Percentiles rank a stretch among this genome's conserved stretches.
phyloP scores from a whole-genome alignment of 2,113 vertebrate genomes.

The Sterna hirundo region DNA sequence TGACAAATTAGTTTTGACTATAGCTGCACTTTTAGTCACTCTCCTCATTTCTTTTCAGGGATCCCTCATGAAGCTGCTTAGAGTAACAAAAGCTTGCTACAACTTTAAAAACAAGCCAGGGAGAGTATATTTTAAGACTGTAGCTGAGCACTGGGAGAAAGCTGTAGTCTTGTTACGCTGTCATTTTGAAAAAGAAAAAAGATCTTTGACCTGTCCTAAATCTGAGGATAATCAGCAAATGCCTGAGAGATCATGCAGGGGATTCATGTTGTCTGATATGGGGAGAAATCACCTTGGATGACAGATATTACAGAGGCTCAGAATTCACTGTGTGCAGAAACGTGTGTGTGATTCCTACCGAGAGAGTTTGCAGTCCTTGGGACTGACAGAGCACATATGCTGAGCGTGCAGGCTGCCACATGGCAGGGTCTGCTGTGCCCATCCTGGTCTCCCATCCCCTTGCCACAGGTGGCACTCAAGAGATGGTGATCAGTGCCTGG shows the following conservation, averaged over 20 bases:
- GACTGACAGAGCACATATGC: neutral
- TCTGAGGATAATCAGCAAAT: neutral
- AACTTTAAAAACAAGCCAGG: neutral
- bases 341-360: fast-evolving
- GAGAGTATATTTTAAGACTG: neutral
- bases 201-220: neutral
- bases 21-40: neutral
- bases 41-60: neutral
- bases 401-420: neutral
- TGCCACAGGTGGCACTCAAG: neutral
- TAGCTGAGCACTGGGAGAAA: neutral
- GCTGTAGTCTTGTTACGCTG: neutral
- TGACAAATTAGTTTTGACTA: neutral
- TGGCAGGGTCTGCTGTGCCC: neutral
- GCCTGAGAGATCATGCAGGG: neutral
- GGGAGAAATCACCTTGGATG: neutral
- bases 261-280: neutral
- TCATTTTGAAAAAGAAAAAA: neutral
- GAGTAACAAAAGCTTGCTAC: neutral
- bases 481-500: neutral
- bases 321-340: neutral
- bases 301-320: neutral
- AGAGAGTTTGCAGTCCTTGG: neutral
- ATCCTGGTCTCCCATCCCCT: neutral
- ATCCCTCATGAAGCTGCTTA: neutral